phyloP scores from a whole-genome alignment of 2,113 vertebrate species.

The Phyllopteryx taeniolatus region DNA sequence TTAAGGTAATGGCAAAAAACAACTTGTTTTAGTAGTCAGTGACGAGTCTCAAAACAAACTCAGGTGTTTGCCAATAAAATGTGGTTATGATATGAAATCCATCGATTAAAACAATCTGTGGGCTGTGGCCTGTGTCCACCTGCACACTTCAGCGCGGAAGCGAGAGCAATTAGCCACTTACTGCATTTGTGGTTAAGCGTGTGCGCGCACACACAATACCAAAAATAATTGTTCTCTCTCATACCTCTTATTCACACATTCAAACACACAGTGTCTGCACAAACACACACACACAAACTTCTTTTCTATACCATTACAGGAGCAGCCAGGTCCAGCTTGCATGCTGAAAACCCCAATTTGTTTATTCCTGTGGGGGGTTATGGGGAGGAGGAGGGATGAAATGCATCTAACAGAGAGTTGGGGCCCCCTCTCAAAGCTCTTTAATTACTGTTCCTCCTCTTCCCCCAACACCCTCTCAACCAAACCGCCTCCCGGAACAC shows the following conservation, averaged over 20 bases:
- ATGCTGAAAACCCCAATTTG: constrained; percentile 74
- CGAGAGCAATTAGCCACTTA: constrained; percentile 61
- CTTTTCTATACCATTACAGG: constrained; percentile 59
- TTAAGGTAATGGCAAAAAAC: neutral
- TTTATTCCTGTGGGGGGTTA: constrained; percentile 73
- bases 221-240: constrained; percentile 33
- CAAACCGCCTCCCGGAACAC: constrained; percentile 42
- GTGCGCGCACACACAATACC: constrained; percentile 1
- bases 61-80: constrained; percentile 47
- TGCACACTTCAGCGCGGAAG: constrained; percentile 34
- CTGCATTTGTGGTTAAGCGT: constrained; percentile 28
- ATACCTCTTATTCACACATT: constrained; percentile 25
- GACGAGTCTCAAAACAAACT: neutral
- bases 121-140: constrained; percentile 23
- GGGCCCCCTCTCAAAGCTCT: constrained; percentile 62
- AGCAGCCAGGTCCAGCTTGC: constrained; percentile 59
- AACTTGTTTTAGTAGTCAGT: neutral
- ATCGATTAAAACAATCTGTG: constrained; percentile 51
- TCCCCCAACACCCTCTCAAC: constrained; percentile 18
- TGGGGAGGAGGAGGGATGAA: constrained; percentile 44
- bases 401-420: constrained; percentile 65
- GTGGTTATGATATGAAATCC: constrained; percentile 27
- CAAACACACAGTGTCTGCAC: constrained; percentile 16
- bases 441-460: constrained; percentile 68
- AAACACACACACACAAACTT: constrained; percentile 19